Evolutionary conservation across 2,888 invertebrate genomes (phyloP).

Genomic region (Drosophila mettleri): DNA sequence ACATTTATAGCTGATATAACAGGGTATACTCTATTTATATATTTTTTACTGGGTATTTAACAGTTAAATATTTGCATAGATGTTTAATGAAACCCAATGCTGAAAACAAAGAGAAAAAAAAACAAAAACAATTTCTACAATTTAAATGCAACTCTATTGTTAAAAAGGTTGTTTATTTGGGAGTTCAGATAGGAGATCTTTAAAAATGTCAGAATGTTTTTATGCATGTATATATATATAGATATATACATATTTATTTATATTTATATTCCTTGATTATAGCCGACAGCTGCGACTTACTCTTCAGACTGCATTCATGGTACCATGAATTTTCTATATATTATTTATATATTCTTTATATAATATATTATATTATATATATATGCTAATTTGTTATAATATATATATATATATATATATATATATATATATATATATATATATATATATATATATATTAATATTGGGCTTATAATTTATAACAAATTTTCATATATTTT

Average conservation of each 20-base stretch:
- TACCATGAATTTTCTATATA: too few relatives aligned
- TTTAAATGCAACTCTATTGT: constrained; percentile 9
- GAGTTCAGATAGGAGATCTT: neutral
- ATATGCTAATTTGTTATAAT: too few relatives aligned
- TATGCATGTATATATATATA: too few relatives aligned
- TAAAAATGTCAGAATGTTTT: neutral
- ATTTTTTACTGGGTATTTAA: constrained; percentile 5
- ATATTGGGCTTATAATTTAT: too few relatives aligned
- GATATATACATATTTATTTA: too few relatives aligned
- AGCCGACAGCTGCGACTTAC: too few relatives aligned
- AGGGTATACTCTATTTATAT: neutral
- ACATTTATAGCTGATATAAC: too few relatives aligned
- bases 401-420: neutral
- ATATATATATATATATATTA: neutral
- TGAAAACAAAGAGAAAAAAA: too few relatives aligned
- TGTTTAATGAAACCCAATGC: constrained; percentile 16
- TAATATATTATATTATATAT: too few relatives aligned
- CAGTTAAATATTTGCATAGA: constrained; percentile 15
- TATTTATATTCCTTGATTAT: too few relatives aligned
- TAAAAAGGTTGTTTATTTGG: constrained; percentile 5
- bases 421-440: neutral
- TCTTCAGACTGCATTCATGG: too few relatives aligned
- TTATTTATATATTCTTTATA: too few relatives aligned
- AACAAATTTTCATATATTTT: neutral
- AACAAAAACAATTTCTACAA: constrained; percentile 2